Evolutionary conservation across 2,888 invertebrate genomes (phyloP).

Genomic region (Macrosoma leucophasiata): DNA sequence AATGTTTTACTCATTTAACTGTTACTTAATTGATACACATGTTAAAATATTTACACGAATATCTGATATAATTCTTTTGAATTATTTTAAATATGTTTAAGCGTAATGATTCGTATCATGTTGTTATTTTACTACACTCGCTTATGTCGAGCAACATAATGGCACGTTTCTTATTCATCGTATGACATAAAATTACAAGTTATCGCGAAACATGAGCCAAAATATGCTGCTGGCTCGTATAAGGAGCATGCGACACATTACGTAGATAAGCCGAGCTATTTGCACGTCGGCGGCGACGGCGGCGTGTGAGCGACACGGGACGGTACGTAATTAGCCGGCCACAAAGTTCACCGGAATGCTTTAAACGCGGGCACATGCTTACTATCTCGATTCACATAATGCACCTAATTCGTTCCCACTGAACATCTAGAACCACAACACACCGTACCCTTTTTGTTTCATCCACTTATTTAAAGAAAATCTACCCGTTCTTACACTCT

Average conservation of each 20-base stretch:
- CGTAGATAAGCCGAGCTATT: constrained; percentile 54
- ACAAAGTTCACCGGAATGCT: constrained; percentile 55
- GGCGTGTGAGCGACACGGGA: constrained; percentile 38
- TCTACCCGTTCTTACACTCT: constrained; percentile 28
- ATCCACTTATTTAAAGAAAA: constrained; percentile 25
- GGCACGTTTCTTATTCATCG: no score
- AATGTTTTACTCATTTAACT: no score
- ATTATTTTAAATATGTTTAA: no score
- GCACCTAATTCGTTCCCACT: constrained; percentile 37
- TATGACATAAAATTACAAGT: no score
- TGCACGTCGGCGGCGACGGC: constrained; percentile 38
- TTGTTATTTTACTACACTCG: no score
- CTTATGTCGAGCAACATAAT: no score
- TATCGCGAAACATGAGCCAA: no score
- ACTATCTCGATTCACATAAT: constrained; percentile 31
- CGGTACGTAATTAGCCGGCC: constrained; percentile 57
- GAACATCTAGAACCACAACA: constrained; percentile 26
- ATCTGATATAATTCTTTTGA: no score
- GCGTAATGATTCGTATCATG: no score
- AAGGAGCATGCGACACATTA: constrained; percentile 30
- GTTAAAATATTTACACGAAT: no score
- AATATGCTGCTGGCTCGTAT: no score
- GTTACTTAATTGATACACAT: no score
- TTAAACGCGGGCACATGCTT: constrained; percentile 38
- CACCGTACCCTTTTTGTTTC: constrained; percentile 30